Evolutionary conservation across 2,888 invertebrate genomes (phyloP).

Genomic region (Rotaria socialis): DNA sequence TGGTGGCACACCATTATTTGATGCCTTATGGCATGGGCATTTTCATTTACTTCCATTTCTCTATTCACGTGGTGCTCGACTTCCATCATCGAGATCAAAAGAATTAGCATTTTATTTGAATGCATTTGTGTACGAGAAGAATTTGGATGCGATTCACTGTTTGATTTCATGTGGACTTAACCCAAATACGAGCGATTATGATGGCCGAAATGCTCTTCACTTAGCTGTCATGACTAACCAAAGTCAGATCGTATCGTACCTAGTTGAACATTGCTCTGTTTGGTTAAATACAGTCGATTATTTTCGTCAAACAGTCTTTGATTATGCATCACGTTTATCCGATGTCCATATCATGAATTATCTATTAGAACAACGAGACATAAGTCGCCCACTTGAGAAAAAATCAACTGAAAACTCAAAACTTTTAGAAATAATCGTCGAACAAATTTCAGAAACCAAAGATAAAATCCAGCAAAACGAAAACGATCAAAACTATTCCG

Average conservation of each 20-base stretch:
- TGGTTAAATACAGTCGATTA: neutral
- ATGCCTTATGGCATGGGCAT: neutral
- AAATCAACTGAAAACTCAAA: too few relatives aligned
- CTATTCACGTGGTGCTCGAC: neutral
- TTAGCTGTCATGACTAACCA: neutral
- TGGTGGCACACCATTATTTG: neutral
- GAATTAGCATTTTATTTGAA: neutral
- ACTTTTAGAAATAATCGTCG: too few relatives aligned
- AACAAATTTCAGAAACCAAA: neutral
- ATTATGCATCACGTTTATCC: neutral
- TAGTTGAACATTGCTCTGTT: neutral
- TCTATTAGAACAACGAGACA: neutral
- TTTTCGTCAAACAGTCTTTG: neutral
- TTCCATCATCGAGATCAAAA: neutral
- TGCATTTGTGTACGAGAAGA: neutral
- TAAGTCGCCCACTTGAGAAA: neutral
- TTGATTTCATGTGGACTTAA: neutral
- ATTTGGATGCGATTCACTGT: neutral
- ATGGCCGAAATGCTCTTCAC: neutral
- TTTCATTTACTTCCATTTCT: neutral
- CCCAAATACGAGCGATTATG: neutral
- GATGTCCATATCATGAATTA: neutral
- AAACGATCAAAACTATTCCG: neutral
- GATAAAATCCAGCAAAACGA: too few relatives aligned
- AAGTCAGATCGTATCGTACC: neutral